phyloP scores from a whole-genome alignment of 2,113 vertebrate genomes.

The Tamias sibiricus region DNA sequence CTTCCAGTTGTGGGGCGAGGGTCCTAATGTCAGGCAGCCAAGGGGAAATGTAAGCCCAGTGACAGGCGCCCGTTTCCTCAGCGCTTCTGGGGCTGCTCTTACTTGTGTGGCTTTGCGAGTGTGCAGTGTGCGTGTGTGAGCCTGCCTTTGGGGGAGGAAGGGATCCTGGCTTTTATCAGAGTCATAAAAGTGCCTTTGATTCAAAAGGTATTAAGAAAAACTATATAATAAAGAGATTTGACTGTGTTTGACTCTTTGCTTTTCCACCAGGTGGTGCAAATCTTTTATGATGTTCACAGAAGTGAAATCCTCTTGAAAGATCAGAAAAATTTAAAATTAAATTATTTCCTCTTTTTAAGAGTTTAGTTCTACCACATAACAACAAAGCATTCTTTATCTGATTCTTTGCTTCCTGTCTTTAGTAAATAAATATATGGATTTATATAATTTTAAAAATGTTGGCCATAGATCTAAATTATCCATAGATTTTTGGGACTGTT shows the following conservation, averaged over 20 bases:
- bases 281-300: slow-evolving; percentile 67
- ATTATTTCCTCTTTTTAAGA: slow-evolving; percentile 25
- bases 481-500: background rate
- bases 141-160: background rate
- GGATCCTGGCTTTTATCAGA: background rate
- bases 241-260: slow-evolving; percentile 48
- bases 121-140: rapidly evolving
- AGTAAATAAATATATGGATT: background rate
- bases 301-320: slow-evolving; percentile 55
- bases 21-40: background rate
- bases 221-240: slow-evolving; percentile 29
- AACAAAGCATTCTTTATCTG: background rate
- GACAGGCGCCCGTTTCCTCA: background rate
- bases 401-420: slow-evolving; percentile 6
- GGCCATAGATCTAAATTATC: background rate
- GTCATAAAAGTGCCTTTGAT: slow-evolving; percentile 12
- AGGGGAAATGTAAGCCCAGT: background rate
- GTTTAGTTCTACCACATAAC: background rate
- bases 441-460: background rate
- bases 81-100: background rate
- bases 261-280: slow-evolving; percentile 79
- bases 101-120: background rate
- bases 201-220: background rate
- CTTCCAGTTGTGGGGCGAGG: background rate
- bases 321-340: slow-evolving; percentile 30